Evolutionary conservation across 2,797 vertebrate species (phyloP).

Genomic region (Syndactyla subalaris): DNA sequence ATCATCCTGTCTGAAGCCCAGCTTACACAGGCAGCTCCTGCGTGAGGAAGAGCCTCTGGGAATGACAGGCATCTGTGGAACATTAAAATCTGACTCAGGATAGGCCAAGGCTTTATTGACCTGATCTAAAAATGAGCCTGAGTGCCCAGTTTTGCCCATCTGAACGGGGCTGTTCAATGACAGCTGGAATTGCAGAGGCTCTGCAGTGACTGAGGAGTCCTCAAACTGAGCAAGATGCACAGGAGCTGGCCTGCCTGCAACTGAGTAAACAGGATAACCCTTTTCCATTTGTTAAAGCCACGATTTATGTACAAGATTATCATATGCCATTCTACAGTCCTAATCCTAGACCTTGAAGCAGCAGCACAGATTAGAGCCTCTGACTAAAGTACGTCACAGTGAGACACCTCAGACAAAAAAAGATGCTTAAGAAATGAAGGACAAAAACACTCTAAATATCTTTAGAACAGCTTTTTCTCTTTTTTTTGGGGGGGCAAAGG

Average conservation of each 20-base stretch:
- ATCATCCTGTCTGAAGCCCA: slow-evolving; percentile 44
- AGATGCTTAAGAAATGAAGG: not conserved
- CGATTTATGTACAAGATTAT: not conserved
- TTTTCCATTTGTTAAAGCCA: not conserved
- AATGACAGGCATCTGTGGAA: not conserved
- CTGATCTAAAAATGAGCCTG: not conserved
- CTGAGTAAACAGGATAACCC: not conserved
- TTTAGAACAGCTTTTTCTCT: not conserved
- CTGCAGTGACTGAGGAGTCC: not conserved
- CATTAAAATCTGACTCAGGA: not conserved
- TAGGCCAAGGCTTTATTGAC: not conserved
- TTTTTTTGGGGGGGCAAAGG: not conserved
- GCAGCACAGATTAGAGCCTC: not conserved
- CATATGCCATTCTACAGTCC: not conserved
- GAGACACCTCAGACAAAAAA: not conserved
- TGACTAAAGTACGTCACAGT: not conserved
- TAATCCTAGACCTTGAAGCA: not conserved
- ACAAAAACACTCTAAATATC: not conserved
- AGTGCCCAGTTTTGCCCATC: not conserved
- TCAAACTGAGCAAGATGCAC: not conserved
- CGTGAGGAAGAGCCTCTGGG: not conserved
- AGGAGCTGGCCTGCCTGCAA: not conserved
- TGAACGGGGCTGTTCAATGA: not conserved
- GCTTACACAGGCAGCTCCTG: slow-evolving; percentile 15
- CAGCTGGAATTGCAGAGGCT: not conserved